These are phyloP conservation scores for Cerceris rybyensis DNA, from an alignment of 2,888 invertebrate species.

Conservation along the genomic window DNA sequence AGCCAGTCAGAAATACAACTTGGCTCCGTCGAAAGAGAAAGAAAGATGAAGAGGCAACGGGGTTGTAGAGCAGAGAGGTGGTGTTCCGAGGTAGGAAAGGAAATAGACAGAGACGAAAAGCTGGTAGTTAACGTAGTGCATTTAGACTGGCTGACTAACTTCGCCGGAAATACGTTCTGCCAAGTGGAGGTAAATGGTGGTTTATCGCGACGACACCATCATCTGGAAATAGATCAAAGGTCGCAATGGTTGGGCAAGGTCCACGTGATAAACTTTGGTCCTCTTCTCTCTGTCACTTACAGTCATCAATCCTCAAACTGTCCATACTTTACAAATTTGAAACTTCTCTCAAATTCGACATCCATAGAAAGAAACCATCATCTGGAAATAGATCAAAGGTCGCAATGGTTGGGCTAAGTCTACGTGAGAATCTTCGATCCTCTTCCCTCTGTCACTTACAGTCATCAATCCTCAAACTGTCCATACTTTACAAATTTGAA, in stretches of 20 bases:
- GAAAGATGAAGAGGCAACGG: slow-evolving; percentile 9
- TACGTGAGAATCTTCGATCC: slow-evolving; percentile 6
- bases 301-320: neutral
- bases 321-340: slow-evolving; percentile 25
- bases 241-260: slow-evolving; percentile 56
- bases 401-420: slow-evolving; percentile 54
- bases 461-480: neutral
- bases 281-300: neutral
- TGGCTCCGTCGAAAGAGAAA: slow-evolving; percentile 39
- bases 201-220: slow-evolving; percentile 54
- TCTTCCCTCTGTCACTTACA: neutral
- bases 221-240: slow-evolving; percentile 67
- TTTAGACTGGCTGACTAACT: slow-evolving; percentile 69
- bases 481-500: slow-evolving; percentile 30
- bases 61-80: slow-evolving; percentile 13
- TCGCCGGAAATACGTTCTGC: slow-evolving; percentile 69
- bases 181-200: slow-evolving; percentile 51
- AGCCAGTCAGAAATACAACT: slow-evolving; percentile 64
- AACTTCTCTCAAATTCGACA: neutral
- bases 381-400: slow-evolving; percentile 68
- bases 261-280: slow-evolving; percentile 14
- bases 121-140: slow-evolving; percentile 51
- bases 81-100: slow-evolving; percentile 15
- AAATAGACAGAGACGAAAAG: slow-evolving; percentile 41
- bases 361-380: neutral